A percentile compares a stretch with the other conserved stretches of the same genome.
Conservation (phyloP, 2,113 vertebrate species). For the Tyto alba region DNA sequence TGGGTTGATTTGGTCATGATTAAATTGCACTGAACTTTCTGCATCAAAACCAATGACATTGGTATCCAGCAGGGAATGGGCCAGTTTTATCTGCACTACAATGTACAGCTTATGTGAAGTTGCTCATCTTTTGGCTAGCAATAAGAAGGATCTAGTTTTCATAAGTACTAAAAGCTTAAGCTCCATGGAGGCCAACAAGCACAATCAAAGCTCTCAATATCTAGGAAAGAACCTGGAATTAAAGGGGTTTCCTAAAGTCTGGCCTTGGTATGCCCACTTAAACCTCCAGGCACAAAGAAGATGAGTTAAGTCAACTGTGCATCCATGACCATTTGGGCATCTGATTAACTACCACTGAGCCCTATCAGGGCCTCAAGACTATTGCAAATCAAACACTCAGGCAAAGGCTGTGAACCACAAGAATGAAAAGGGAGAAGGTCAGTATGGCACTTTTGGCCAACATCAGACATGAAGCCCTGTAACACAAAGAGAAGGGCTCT, state of each 20-base stretch:
- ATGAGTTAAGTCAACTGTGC: background rate
- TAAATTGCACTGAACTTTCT: background rate
- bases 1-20: background rate
- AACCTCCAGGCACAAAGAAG: background rate
- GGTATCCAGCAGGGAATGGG: background rate
- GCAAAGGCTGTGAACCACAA: background rate
- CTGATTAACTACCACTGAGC: background rate
- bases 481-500: background rate
- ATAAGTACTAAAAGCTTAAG: background rate
- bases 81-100: background rate
- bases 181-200: background rate
- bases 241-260: background rate
- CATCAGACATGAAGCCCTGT: background rate
- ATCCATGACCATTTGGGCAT: background rate
- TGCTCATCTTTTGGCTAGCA: background rate
- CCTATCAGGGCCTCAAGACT: background rate
- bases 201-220: background rate
- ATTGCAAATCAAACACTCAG: background rate
- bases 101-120: fast-evolving
- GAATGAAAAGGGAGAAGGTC: background rate
- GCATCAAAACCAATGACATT: background rate
- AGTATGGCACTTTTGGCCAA: background rate
- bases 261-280: background rate
- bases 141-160: background rate
- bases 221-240: background rate